These are phyloP conservation scores for Hemicentrotus pulcherrimus DNA, from an alignment of 35 echinoderm and acorn worm genomes.

Conservation along the genomic window DNA sequence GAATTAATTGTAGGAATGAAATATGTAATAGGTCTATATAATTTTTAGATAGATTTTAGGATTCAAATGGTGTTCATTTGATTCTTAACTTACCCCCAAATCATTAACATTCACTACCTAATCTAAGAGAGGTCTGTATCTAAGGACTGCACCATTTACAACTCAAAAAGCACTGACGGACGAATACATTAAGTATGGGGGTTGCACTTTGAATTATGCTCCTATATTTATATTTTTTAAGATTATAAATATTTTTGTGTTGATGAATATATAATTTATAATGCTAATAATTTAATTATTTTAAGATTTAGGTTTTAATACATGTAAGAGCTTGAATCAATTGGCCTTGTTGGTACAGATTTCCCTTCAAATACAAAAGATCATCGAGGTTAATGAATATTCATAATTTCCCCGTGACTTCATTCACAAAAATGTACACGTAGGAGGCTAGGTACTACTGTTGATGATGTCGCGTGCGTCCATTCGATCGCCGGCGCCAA, in stretches of 20 bases:
- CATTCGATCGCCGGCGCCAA: neutral
- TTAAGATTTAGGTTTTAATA: no score
- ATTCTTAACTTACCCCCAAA: no score
- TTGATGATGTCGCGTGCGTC: neutral
- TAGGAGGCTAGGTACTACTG: neutral
- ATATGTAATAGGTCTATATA: no score
- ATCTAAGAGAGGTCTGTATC: neutral
- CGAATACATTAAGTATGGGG: neutral
- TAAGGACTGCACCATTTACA: neutral
- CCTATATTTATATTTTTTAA: no score
- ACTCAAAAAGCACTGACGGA: neutral
- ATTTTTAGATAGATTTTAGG: no score
- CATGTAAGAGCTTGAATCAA: no score
- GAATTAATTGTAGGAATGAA: no score
- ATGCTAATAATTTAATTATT: no score
- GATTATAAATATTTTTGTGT: no score
- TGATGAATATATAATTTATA: no score
- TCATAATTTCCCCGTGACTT: neutral
- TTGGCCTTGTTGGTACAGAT: neutral
- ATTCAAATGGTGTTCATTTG: no score
- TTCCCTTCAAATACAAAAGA: neutral
- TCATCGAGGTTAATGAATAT: neutral
- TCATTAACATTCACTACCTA: neutral
- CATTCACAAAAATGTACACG: conserved; percentile 4
- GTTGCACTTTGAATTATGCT: neutral